Evolutionary conservation across 2,888 invertebrate genomes (phyloP).

Genomic region (Cremastobaeus sp.): DNA sequence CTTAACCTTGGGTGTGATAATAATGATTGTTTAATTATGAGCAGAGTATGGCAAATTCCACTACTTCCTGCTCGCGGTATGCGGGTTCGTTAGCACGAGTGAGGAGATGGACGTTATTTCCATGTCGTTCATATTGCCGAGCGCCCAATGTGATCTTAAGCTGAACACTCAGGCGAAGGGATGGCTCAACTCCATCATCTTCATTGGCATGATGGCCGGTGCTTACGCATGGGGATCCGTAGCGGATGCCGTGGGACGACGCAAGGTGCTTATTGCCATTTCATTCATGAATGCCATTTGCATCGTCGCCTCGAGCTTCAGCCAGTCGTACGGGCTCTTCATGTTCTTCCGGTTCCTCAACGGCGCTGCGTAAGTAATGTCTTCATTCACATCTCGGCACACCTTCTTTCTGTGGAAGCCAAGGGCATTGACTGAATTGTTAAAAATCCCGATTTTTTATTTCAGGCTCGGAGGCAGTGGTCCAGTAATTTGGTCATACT

Average conservation of each 20-base stretch:
- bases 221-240: slow-evolving; percentile 96
- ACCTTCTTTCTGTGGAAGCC: too few species aligned
- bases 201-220: slow-evolving; percentile 96
- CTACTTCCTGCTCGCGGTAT: slow-evolving; percentile 91
- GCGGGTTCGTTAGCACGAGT: slow-evolving; percentile 95
- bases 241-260: slow-evolving; percentile 92
- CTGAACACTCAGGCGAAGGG: slow-evolving; percentile 92
- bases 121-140: slow-evolving; percentile 95
- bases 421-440: background rate
- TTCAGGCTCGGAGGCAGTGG: slow-evolving; percentile 91
- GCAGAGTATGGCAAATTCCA: slow-evolving; percentile 93
- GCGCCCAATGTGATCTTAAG: slow-evolving; percentile 94
- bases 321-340: slow-evolving; percentile 92
- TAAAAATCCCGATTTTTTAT: background rate
- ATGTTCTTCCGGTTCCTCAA: slow-evolving; percentile 94
- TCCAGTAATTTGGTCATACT: slow-evolving; percentile 97
- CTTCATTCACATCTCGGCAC: background rate
- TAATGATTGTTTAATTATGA: too few species aligned
- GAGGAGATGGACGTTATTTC: slow-evolving; percentile 98
- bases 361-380: slow-evolving; percentile 91
- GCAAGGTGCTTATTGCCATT: slow-evolving; percentile 92
- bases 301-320: slow-evolving; percentile 93
- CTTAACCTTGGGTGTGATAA: too few species aligned
- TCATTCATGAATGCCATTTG: slow-evolving; percentile 93
- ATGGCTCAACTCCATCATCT: slow-evolving; percentile 89